Evolutionary conservation across 2,113 vertebrate genomes (phyloP).

Genomic region (Piprites chloris): DNA sequence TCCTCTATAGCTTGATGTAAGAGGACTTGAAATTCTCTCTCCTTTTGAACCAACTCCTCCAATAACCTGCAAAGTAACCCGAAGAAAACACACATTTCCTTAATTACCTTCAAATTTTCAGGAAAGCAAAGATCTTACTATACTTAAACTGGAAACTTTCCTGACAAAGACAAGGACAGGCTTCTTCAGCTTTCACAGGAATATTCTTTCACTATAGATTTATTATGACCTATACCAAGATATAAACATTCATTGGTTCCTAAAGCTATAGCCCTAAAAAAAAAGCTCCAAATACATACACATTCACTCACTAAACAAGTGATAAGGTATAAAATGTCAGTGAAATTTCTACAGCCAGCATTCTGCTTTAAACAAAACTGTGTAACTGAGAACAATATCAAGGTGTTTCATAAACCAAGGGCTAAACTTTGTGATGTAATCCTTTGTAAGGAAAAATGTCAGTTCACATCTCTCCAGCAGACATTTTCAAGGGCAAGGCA

Average conservation of each 20-base stretch:
- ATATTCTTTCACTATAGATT: neutral
- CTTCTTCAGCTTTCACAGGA: neutral
- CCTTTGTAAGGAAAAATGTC: neutral
- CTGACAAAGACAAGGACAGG: neutral
- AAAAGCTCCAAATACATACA: neutral
- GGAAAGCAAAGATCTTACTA: neutral
- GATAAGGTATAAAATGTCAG: neutral
- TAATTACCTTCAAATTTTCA: neutral
- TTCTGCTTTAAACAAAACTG: neutral
- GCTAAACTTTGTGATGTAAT: neutral
- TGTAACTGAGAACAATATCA: neutral
- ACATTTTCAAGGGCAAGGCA: neutral
- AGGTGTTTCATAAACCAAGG: neutral
- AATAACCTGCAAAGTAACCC: slow-evolving; percentile 77
- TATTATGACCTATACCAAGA: neutral
- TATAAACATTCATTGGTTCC: neutral
- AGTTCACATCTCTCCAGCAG: neutral
- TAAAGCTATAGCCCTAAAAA: neutral
- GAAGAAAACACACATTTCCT: neutral
- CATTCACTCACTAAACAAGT: neutral
- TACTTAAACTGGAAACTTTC: neutral
- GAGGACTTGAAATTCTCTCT: slow-evolving; percentile 90
- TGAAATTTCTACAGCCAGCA: neutral
- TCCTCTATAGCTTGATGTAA: slow-evolving; percentile 94
- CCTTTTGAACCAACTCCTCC: slow-evolving; percentile 91